Evolutionary conservation across 2,113 vertebrate genomes (phyloP), one percentile per base, ranked within the genome.

Genomic region (Tupaia chinensis): DNA sequence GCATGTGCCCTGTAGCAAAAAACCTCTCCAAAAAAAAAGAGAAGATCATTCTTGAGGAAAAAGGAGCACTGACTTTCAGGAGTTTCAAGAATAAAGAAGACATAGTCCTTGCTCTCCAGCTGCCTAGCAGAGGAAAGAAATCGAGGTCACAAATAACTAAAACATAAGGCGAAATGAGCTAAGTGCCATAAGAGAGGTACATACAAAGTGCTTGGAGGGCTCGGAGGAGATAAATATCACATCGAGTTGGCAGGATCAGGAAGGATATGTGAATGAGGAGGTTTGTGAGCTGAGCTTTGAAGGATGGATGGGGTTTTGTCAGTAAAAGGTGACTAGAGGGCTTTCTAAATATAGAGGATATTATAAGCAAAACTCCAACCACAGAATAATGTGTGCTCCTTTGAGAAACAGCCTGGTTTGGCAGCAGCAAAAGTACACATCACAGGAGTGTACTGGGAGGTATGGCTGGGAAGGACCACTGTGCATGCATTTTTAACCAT

Each of bases 111-210:
- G 16, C 79, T 96, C 79, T 91, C 89, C 78, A 96, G 91, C 72
- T 93, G 91, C 86, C 77, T 81, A 88, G 53, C n/a, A 58, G 44
- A 93, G 16, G 84, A 81, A 96, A 95, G 65, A 91, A 70, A 14
- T 80, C 81, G 94, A 93, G 90, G 74, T 97, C 93, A 96, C 95
- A 95, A 95, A 95, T 94, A 97, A 94, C 79, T 93, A 97, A 97
- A 95, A 94, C 84, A 91, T 96, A 95, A 93, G 82, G 95, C 80
- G 78, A 87, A 95, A 93, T 95, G 91, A 97, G 92, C 79, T 94
- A 94, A 94, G 80, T 73, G 76, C 77, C 87, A 92, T 92, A 72
- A 95, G 77, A 95, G 61, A 97, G 87, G 84, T 90, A 93, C 54
- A 82, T 44, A 92, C 58, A 96, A 96, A 93, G 87, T 96, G 87